A percentile compares a stretch with the other conserved stretches of the same genome.
Evolutionary conservation across 1,140 invertebrate species (phyloP).

Genomic region (Prorops nasuta): DNA sequence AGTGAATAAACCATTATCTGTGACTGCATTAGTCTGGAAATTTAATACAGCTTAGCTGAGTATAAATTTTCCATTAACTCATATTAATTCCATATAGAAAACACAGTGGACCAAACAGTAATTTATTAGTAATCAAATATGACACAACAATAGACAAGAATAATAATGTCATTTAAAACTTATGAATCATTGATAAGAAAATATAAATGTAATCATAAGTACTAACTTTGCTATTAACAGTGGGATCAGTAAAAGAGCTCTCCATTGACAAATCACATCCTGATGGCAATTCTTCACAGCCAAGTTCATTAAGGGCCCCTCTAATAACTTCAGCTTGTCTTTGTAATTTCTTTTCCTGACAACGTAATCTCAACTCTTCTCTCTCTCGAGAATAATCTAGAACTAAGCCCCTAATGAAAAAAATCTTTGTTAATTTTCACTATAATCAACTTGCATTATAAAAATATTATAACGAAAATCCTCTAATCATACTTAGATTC

Average conservation of each 20-base stretch:
- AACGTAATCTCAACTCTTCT: constrained; percentile 66
- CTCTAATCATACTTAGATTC: constrained; percentile 37
- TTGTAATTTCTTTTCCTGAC: constrained; percentile 77
- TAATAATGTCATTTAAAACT: too few relatives aligned
- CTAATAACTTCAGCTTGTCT: constrained; percentile 79
- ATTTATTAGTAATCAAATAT: too few relatives aligned
- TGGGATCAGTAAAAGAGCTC: constrained; percentile 50
- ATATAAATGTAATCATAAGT: too few relatives aligned
- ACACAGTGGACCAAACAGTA: too few relatives aligned
- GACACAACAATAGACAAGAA: too few relatives aligned
- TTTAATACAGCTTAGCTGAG: constrained; percentile 19
- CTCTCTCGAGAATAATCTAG: constrained; percentile 54
- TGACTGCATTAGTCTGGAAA: constrained; percentile 48
- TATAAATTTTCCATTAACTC: not conserved
- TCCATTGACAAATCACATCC: constrained; percentile 74
- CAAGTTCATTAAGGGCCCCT: constrained; percentile 77
- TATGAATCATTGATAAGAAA: too few relatives aligned
- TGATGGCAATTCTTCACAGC: constrained; percentile 82
- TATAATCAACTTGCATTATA: constrained; percentile 8
- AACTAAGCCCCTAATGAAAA: constrained; percentile 26
- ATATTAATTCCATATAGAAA: not conserved
- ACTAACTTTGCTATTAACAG: constrained; percentile 42
- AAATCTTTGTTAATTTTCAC: constrained; percentile 6
- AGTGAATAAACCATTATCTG: constrained; percentile 50
- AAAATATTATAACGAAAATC: not conserved